Base-by-base conservation (phyloP, 2,888 invertebrate genomes). In the Cartodere bifasciata region DNA sequence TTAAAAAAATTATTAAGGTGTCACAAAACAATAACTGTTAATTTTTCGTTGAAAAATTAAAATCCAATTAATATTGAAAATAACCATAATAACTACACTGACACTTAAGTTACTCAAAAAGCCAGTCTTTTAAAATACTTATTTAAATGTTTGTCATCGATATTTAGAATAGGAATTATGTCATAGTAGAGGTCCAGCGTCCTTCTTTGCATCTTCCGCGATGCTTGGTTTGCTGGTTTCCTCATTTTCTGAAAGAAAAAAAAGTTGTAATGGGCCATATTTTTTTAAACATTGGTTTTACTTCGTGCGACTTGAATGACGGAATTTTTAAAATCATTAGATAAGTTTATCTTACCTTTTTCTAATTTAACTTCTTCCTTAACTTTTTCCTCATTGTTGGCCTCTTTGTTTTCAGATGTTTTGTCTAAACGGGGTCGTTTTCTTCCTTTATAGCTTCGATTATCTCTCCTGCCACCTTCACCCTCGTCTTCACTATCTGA, bases 401-500 rank as follows among this genome's bases (percentile, higher is more conserved):
- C 39, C 23, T 60, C 60, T 40, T 60, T 60, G 31, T 38, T 47
- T 15, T 57, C 56, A 3, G 38, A 39, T 4, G 47, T 45, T 38
- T 60, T 82, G 52, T 82, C 82, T 34, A 84, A 65, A 2, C 83
- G 72, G 30, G 82, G 81, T 1, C 83, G 65, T 56, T 84, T 83
- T 38, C 81, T 66, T 28, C 63, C 55, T 38, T 62, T 62, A 40
- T 61, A 62, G 40, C 58, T 61, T 31, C 61, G 49, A 55, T 69
- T 73, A 53, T 79, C 79, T 34, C 77, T 65, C 2, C 79, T 64
- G 3, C 69, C 69, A 27, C 43, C 79, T 62, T 39, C 76, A 2
- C 80, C 83, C 58, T 95, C 95, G 54, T 94, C 92, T 58, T 95
- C 95, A 2, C 85, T 85, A 52, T 88, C 88, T 0, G 84, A 85